Conservation (phyloP, 1,140 invertebrate genomes). For the Ceratosolen solmsi region DNA sequence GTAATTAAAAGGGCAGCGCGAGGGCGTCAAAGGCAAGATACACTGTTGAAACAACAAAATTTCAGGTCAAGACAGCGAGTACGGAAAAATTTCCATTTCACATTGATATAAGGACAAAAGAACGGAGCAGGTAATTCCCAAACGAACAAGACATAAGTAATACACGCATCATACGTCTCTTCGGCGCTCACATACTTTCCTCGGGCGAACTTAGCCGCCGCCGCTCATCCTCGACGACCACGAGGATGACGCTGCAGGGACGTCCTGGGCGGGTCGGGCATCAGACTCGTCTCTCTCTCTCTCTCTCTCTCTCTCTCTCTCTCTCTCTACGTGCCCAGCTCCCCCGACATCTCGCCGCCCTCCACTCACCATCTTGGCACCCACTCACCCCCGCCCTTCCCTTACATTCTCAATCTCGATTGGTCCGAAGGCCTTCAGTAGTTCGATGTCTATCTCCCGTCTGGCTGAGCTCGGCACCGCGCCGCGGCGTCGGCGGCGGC, state of each 20-base stretch:
- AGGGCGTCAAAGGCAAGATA: too few relatives aligned
- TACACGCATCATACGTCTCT: slow-evolving; percentile 19
- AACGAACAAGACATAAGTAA: slow-evolving; percentile 23
- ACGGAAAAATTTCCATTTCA: not conserved
- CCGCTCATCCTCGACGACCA: slow-evolving; percentile 4
- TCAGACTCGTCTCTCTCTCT: slow-evolving; percentile 60
- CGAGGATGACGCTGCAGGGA: slow-evolving; percentile 67
- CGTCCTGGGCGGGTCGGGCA: slow-evolving; percentile 71
- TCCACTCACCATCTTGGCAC: not conserved
- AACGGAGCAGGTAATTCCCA: too few relatives aligned
- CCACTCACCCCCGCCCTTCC: slow-evolving; percentile 21
- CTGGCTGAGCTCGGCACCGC: slow-evolving; percentile 32
- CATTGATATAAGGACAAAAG: not conserved
- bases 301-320: slow-evolving; percentile 52
- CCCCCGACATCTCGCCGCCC: slow-evolving; percentile 23
- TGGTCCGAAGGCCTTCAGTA: slow-evolving; percentile 55
- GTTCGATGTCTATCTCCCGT: slow-evolving; percentile 52
- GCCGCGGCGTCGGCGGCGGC: slow-evolving; percentile 48
- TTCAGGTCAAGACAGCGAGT: too few relatives aligned
- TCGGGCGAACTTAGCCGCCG: slow-evolving; percentile 50
- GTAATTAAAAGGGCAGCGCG: too few relatives aligned
- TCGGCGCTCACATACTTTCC: slow-evolving; percentile 10
- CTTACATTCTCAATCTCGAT: slow-evolving; percentile 35
- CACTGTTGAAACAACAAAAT: too few relatives aligned
- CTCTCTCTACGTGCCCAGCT: slow-evolving; percentile 36